Conservation (phyloP, 1,140 invertebrate genomes). For the Belonocnema kinseyi region DNA sequence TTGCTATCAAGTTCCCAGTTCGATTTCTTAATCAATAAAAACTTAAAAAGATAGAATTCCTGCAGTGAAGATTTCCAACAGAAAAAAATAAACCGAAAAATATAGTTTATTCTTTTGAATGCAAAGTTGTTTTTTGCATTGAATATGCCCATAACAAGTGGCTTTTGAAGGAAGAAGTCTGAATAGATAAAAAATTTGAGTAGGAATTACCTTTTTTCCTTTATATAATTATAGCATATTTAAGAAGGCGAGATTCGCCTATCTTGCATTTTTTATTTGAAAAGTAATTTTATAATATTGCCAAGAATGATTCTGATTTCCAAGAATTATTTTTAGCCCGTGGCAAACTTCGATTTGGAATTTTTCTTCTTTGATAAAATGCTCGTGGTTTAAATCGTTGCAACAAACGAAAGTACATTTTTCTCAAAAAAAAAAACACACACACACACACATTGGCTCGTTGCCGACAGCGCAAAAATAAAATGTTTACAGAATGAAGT, state of each 20-base stretch:
- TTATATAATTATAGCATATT: too few species aligned
- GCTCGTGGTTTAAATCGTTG: not conserved
- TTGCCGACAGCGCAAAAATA: conserved; percentile 1
- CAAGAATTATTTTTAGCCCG: not conserved
- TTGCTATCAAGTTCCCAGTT: not conserved
- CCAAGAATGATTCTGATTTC: conserved; percentile 1
- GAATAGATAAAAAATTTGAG: too few species aligned
- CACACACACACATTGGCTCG: not conserved
- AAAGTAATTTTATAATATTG: too few species aligned
- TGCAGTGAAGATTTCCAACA: not conserved
- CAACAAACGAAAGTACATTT: conserved; percentile 2
- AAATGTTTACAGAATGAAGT: not conserved
- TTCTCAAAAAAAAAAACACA: not conserved
- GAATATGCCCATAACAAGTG: not conserved
- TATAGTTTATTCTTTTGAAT: conserved; percentile 11
- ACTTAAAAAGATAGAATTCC: not conserved
- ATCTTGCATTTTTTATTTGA: too few species aligned
- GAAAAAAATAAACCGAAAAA: not conserved
- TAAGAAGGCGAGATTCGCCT: too few species aligned
- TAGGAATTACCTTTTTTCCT: too few species aligned
- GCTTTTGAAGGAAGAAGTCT: not conserved
- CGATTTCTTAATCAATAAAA: not conserved
- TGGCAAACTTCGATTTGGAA: not conserved
- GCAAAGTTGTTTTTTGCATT: not conserved
- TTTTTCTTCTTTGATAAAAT: not conserved